phyloP scores from a whole-genome alignment of 2,888 invertebrate genomes.

The Meteorus cinctellus region DNA sequence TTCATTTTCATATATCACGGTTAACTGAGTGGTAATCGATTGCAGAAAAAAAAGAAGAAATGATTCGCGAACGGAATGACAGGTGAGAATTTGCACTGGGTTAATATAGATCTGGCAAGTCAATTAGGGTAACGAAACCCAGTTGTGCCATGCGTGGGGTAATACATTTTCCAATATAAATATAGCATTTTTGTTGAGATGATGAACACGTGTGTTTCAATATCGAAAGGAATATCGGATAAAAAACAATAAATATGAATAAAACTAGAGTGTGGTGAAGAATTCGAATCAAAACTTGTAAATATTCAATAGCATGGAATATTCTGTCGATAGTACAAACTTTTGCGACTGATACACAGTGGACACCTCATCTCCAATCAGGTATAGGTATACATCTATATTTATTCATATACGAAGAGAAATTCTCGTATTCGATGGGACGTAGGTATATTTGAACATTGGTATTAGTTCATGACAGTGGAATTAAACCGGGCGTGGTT shows the following conservation, averaged over 20 bases:
- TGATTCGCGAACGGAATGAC: no score
- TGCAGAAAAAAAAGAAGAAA: no score
- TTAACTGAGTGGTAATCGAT: no score
- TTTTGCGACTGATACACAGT: neutral
- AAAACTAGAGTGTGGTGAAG: neutral
- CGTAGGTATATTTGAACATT: constrained; percentile 36
- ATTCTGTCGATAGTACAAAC: constrained; percentile 26
- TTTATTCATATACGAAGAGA: neutral
- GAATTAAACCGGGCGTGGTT: constrained; percentile 64
- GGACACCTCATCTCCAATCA: neutral
- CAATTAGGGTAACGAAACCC: no score
- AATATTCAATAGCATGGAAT: constrained; percentile 30
- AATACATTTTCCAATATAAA: no score
- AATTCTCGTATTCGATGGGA: neutral
- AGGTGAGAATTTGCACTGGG: no score
- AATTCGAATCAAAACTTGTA: constrained; percentile 7
- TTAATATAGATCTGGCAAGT: no score
- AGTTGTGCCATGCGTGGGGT: no score
- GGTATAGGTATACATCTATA: neutral
- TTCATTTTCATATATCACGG: no score
- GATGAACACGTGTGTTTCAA: no score
- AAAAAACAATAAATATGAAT: neutral
- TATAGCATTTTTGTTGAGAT: no score
- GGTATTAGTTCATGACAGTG: constrained; percentile 60
- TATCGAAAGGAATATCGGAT: neutral